These are phyloP conservation scores for Ibidorhyncha struthersii DNA, from an alignment of 2,113 vertebrate genomes.

Conservation along the genomic window DNA sequence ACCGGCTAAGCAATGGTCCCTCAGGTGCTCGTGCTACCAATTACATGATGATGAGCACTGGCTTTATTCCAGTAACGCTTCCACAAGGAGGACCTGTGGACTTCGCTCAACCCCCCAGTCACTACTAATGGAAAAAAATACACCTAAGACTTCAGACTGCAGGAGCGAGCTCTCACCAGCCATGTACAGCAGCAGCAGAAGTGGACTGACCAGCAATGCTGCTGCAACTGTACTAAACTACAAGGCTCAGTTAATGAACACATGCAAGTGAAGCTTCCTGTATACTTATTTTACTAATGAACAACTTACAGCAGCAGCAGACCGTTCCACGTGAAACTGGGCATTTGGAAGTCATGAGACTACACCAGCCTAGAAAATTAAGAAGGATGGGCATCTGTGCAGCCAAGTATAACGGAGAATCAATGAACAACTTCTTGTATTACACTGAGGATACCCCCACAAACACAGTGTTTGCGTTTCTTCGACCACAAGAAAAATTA, in stretches of 20 bases:
- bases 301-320: not conserved
- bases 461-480: not conserved
- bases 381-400: not conserved
- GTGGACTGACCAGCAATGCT: not conserved
- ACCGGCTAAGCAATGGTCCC: not conserved
- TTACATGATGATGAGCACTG: not conserved
- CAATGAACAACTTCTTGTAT: not conserved
- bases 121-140: not conserved
- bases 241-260: not conserved
- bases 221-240: not conserved
- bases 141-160: not conserved
- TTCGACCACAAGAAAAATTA: not conserved
- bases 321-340: not conserved
- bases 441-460: not conserved
- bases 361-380: not conserved
- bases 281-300: not conserved
- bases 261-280: not conserved
- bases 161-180: not conserved
- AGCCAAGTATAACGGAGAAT: not conserved
- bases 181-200: not conserved
- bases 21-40: not conserved
- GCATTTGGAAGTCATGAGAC: not conserved
- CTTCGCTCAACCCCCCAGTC: not conserved
- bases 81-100: not conserved
- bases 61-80: not conserved